These are phyloP conservation scores for Hyperoplus immaculatus DNA, from an alignment of 2,797 vertebrate genomes.

Conservation along the genomic window DNA sequence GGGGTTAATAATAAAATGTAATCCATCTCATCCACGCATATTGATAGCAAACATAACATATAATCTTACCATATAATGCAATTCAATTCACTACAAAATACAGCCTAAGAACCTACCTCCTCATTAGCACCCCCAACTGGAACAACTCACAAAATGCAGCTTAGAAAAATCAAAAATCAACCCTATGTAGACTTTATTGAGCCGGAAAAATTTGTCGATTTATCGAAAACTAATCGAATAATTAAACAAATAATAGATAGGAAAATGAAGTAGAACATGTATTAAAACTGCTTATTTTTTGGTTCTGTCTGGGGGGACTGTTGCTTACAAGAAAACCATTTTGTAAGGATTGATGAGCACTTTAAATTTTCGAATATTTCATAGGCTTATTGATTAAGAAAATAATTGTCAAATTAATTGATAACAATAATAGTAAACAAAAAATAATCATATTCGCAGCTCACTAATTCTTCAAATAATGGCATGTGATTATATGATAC, in stretches of 20 bases:
- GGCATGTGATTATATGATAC: not conserved
- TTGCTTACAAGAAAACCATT: not conserved
- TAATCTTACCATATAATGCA: not conserved
- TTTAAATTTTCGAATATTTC: not conserved
- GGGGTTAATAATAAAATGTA: not conserved
- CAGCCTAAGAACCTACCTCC: not conserved
- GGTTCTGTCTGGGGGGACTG: too few species aligned
- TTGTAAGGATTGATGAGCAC: not conserved
- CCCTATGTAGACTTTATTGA: too few species aligned
- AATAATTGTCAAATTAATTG: not conserved
- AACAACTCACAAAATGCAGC: not conserved
- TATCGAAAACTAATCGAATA: too few species aligned
- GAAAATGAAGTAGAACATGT: too few species aligned
- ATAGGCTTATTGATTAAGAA: not conserved
- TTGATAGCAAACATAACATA: not conserved
- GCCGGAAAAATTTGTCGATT: too few species aligned
- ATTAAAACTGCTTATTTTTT: not conserved
- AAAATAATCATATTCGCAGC: too few species aligned
- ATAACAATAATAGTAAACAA: too few species aligned
- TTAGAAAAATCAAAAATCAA: too few species aligned
- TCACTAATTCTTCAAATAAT: not conserved
- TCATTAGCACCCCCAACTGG: slow-evolving; percentile 8
- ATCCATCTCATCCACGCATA: not conserved
- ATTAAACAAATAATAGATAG: too few species aligned
- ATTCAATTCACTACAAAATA: not conserved